These are phyloP conservation scores for Gryllus bimaculatus DNA, from an alignment of 1,140 invertebrate genomes.

Conservation along the genomic window DNA sequence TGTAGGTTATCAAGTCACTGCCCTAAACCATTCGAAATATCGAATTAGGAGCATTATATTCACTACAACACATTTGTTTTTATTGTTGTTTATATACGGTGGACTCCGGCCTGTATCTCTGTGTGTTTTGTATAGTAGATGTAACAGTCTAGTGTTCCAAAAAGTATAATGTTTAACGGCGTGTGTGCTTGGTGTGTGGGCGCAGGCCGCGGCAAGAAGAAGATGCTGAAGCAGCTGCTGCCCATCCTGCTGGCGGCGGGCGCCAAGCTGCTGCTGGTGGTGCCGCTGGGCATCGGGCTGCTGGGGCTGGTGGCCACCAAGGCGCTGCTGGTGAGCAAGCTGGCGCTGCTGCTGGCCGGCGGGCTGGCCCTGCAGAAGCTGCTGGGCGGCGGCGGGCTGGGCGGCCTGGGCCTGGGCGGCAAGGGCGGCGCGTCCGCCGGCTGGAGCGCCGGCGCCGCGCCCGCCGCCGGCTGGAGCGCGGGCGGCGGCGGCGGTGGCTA, in stretches of 20 bases:
- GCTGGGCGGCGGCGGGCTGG: slow-evolving; percentile 36
- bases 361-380: slow-evolving; percentile 57
- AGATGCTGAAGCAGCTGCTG: slow-evolving; percentile 48
- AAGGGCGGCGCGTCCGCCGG: slow-evolving; percentile 12
- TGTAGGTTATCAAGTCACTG: no score
- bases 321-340: slow-evolving; percentile 56
- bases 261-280: slow-evolving; percentile 55
- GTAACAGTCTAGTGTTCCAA: no score
- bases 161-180: no score
- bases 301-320: slow-evolving; percentile 61
- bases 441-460: slow-evolving; percentile 25
- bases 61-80: no score
- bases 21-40: no score
- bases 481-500: slow-evolving; percentile 25
- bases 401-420: slow-evolving; percentile 28
- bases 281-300: slow-evolving; percentile 55
- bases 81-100: no score
- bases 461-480: slow-evolving; percentile 24
- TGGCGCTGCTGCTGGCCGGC: slow-evolving; percentile 55
- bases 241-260: slow-evolving; percentile 53
- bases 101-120: no score
- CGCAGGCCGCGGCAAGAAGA: slow-evolving; percentile 59
- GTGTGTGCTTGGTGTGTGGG: slow-evolving; percentile 14
- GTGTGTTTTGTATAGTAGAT: no score
- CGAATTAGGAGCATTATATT: no score